Evolutionary conservation across 2,888 invertebrate species (phyloP).

Genomic region (Drosophila rubida): DNA sequence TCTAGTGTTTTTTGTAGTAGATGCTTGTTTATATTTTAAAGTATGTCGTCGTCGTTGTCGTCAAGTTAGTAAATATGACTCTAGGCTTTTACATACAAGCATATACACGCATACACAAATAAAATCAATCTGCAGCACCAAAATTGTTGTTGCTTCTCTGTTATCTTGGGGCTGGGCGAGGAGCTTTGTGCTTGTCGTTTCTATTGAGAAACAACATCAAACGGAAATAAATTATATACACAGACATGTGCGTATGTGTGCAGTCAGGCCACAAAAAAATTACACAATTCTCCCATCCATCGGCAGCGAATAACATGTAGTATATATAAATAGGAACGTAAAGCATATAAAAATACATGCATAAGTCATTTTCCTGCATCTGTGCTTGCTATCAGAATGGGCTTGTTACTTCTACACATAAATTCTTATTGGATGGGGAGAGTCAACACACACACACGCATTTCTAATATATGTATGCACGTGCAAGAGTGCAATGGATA

Average conservation of each 20-base stretch:
- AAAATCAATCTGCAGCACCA: slow-evolving; percentile 26
- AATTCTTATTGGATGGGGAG: not conserved
- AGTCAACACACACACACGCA: not conserved
- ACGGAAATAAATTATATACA: slow-evolving; percentile 47
- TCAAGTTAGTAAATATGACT: slow-evolving; percentile 10
- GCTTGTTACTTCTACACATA: not conserved
- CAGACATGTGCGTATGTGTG: slow-evolving; percentile 5
- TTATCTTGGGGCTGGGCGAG: slow-evolving; percentile 42
- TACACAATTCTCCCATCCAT: slow-evolving; percentile 33
- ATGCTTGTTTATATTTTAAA: slow-evolving; percentile 31
- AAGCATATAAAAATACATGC: slow-evolving; percentile 7
- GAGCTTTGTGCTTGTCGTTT: slow-evolving; percentile 26
- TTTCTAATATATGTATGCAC: not conserved
- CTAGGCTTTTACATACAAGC: too few species aligned
- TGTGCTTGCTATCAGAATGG: not conserved
- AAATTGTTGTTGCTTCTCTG: slow-evolving; percentile 25
- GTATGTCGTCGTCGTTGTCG: slow-evolving; percentile 11
- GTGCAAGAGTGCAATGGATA: not conserved
- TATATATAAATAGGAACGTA: slow-evolving; percentile 29
- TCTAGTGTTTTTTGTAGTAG: slow-evolving; percentile 9
- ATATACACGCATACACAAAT: not conserved
- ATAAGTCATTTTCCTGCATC: slow-evolving; percentile 6
- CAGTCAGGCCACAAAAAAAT: slow-evolving; percentile 33
- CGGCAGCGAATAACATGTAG: slow-evolving; percentile 4
- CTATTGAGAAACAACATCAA: slow-evolving; percentile 42